Evolutionary conservation across 2,113 vertebrate genomes (phyloP), one percentile per base, ranked within the genome.

Genomic region (Alectura lathami): DNA sequence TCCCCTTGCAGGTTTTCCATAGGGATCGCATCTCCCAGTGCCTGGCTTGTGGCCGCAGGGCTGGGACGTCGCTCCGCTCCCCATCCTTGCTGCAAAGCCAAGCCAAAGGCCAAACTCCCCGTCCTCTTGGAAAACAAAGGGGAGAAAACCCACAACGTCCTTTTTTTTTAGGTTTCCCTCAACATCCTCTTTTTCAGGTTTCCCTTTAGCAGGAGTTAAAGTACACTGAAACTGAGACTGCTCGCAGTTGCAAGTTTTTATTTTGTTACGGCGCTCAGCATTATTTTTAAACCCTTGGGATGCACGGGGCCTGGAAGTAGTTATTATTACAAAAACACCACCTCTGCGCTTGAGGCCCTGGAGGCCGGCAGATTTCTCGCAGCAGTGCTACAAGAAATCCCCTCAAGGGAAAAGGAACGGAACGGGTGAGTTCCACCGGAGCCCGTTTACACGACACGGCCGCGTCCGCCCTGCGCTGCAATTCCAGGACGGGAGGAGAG

Each of bases 301-400:
- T 27, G 81, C 64, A 24, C 64, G 11, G 42, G 54, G 42, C 32
- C 77, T 78, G 66, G 30, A 8, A 47, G 21, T 51, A 16, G 23
- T n/a, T 22, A 4, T 21, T 10, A 47, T 20, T 40, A 50, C 16
- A 32, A 70, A 69, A 60, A 6, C 47, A 43, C 0, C 34, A 30
- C 45, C 45, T 66, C 51, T 36, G 6, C 3, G 10, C 34, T 15
- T 0, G 0, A 91, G 54, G 48, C 40, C 47, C 56, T 2, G 13
- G 68, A 69, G 54, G n/a, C 30, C 45, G 13, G 50, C 16, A 27
- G 13, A 20, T 57, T 48, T 47, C 72, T 50, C 8, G 38, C 0
- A 13, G 45, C 0, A 5, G 56, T 17, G 54, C 53, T 11, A 62
- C 6, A 40, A 32, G 4, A 26, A 2, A n/a, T 50, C 30, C 26